Evolutionary conservation across 92 coral and sea anemone genomes (phyloP), one percentile per base, ranked within the genome.

Genomic region (Paramuricea clavata): DNA sequence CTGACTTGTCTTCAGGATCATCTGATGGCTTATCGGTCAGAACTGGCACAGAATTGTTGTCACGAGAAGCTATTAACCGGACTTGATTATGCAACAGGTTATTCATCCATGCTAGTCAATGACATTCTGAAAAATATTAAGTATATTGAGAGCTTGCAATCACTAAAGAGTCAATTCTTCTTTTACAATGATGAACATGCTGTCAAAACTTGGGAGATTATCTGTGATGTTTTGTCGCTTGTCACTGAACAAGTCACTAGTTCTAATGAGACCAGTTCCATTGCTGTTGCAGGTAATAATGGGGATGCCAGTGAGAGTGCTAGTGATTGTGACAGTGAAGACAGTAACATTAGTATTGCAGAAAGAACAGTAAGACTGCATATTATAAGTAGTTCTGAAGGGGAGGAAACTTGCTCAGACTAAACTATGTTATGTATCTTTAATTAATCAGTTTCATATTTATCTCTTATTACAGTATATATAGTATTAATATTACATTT

Each of bases 31-130:
- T 88, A 88, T 39, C 32, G 91, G 35, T 71, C 84, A 33, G 54
- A 76, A 61, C 13, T 88, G 32, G 84, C 88, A 12, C 23, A 61
- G 2, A 65, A 88, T n/a, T 25, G 85, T 42, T 26, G 83, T 5
- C 91, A 88, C 49, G 91, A 88, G 8, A 87, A 87, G 22, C 67
- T 87, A 30, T 60, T 81, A 0, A 87, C 87, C 1, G 91, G 91
- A 0, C 78, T 87, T n/a, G 83, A 87, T 33, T 43, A 72, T 35
- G 87, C 91, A 26, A 81, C 91, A 36, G 91, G 91, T 26, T 87
- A 13, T 62, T 87, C 91, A 0, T 57, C 35, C 69, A 32, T 27
- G 5, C 49, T 87, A 9, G 57, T 87, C 22, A 85, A 87, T 7
- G 30, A 22, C 44, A 81, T 87, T 69, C 78, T 81, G 68, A 22